Percentiles rank a stretch among this genome's conserved stretches.
Conservation (phyloP, 2,888 invertebrate species). For the Dexiosoma caninum region DNA sequence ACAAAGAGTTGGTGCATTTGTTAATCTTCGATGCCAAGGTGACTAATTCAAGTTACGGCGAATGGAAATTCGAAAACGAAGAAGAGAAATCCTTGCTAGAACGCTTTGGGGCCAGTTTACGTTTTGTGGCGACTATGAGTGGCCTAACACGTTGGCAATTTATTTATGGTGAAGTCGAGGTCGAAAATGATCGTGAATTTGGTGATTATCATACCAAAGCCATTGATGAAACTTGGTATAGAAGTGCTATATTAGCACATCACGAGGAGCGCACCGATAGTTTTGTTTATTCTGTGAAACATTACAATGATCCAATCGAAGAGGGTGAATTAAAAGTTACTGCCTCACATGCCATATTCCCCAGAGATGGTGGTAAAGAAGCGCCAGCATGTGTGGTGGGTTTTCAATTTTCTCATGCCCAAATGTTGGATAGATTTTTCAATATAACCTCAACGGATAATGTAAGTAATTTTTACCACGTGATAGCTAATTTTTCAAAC, state of each 20-base stretch:
- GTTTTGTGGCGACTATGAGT: slow-evolving; percentile 93
- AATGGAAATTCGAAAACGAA: slow-evolving; percentile 79
- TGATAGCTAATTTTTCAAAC: too few species aligned
- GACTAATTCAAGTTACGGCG: slow-evolving; percentile 81
- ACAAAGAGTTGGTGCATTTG: slow-evolving; percentile 89
- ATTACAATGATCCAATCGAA: slow-evolving; percentile 78
- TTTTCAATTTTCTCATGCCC: slow-evolving; percentile 87
- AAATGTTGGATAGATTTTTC: slow-evolving; percentile 84
- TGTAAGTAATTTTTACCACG: slow-evolving; percentile 72
- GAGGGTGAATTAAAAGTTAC: slow-evolving; percentile 84
- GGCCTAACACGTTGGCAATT: slow-evolving; percentile 93
- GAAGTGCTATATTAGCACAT: slow-evolving; percentile 91
- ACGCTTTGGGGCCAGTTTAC: slow-evolving; percentile 85
- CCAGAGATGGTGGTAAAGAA: slow-evolving; percentile 85
- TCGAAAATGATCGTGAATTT: slow-evolving; percentile 81
- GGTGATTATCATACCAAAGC: slow-evolving; percentile 87
- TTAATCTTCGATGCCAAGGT: slow-evolving; percentile 92
- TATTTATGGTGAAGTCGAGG: slow-evolving; percentile 81
- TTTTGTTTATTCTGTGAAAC: slow-evolving; percentile 87
- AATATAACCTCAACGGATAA: slow-evolving; percentile 82
- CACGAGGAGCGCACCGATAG: slow-evolving; percentile 84
- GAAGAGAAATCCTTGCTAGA: slow-evolving; percentile 81
- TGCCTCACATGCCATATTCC: slow-evolving; percentile 90
- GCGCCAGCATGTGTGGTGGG: slow-evolving; percentile 94
- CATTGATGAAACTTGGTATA: slow-evolving; percentile 94